Evolutionary conservation across 1,140 invertebrate species (phyloP), one percentile per base, ranked within the genome.

Genomic region (Drosophila trapezifrons): DNA sequence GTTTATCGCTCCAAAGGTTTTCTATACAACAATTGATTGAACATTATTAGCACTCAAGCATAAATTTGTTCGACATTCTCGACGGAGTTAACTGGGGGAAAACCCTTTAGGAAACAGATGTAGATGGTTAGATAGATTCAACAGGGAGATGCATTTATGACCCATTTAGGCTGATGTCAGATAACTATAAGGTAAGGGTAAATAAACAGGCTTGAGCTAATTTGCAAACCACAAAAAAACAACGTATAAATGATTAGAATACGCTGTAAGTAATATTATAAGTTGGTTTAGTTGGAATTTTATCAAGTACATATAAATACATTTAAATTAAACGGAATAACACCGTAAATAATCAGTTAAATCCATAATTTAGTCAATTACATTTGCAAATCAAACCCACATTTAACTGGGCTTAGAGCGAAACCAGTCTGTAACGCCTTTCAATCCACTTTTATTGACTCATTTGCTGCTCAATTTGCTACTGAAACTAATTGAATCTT

Each of bases 11-110:
- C 65, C 60, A 89, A 49, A 79, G 79, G 72, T 83, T 87, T 47
- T 78, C 70, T 32, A 71, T 72, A 65, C 57, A 80, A 79, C 83
- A 87, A 87, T 87, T 83, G 79, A 87, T 87, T 87, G 84, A 83
- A 87, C 83, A 87, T 77, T 89, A 87, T 86, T 86, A 87, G 83
- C 83, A 86, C 79, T 86, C 83, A 83, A 87, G 83, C 83, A 86
- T 86, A 89, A 64, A 87, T 80, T 76, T 83, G 56, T 77, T 73
- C 63, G 72, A 87, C 80, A 72, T 73, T 76, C 65, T 47, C 58
- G 65, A 64, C 49, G 47, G 38, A 55, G 47, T 76, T 76, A 69
- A 54, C 62, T 55, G 56, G 54, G 32, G 57, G 29, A 49, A 47
- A 54, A 29, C 29, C 66, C 38, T 18, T 13, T 22, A 67, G 22